Evolutionary conservation across 2,888 invertebrate genomes (phyloP), one percentile per base, ranked within the genome.

Genomic region (Chesias legatella): DNA sequence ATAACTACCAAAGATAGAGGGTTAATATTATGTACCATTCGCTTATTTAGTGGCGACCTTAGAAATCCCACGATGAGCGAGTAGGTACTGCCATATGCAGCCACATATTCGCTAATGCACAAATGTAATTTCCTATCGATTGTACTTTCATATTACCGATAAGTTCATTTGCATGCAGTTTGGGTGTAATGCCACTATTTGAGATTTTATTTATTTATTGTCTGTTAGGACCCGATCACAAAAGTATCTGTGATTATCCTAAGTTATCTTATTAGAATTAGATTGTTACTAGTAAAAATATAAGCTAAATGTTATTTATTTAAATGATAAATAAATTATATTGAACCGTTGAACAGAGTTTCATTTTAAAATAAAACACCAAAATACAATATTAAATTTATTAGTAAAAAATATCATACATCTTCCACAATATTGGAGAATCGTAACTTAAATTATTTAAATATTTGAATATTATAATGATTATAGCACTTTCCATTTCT

Each of bases 341-440:
- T 59, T 59, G 47, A 44, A 53, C 53, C 57, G 58, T 60, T 60
- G 33, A 45, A 36, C 13, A 13, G 28, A 31, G 17, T 32, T 39
- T 48, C 8, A 36, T 30, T 33, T 37, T 6, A 23, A 69, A 83
- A 77, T 73, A 63, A 82, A 82, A 82, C 72, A 45, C 62, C 37
- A 32, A 33, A 45, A 33, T 86, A 86, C 80, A 86, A 85, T 88
- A 88, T 86, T 88, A 88, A 88, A 88, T 88, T 88, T 88, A 88
- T 88, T 88, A 88, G 88, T 88, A 88, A 86, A 88, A 86, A 88
- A 88, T 88, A 88, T 88, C 83, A 88, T 88, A 86, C 88, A 86
- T 88, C 86, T 85, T 86, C 88, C 88, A 85, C 84, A 86, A 85
- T 85, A 84, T 84, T 82, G 88, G 85, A 85, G 84, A 88, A 85